Base-by-base conservation (phyloP, 2,888 invertebrate species). In the Dynastes tityus region DNA sequence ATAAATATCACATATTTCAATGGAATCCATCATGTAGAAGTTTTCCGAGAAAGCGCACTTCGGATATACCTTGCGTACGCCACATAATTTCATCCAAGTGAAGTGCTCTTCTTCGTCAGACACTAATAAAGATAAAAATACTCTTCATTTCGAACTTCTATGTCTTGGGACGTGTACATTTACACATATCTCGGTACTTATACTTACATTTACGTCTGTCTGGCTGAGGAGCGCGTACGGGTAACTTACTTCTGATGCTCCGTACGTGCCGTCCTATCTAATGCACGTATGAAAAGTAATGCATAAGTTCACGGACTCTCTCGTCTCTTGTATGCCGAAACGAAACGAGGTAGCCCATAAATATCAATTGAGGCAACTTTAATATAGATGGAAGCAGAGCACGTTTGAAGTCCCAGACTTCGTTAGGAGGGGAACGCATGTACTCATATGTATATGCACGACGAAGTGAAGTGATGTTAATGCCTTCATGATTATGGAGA, bases 321-420 rank as follows among this genome's bases (percentile, higher is more conserved):
- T 37, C 32, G 32, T 37, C 55, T 58, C 51, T 51, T 51, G 63
- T 51, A 68, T 51, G 29, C 63, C 32, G 63, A 63, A 63, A 63
- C 13, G 68, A 68, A 68, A 68, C 68, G 68, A 68, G 68, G 49
- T 68, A 68, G 68, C 68, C 49, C 68, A 68, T 68, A 68, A 68
- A 68, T 68, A 68, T 68, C 68, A 68, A 68, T 68, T 68, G 68
- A 68, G 68, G 68, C 63, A 68, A 29, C 68, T 68, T 51, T 68
- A 68, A 68, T 68, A 68, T 68, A 68, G 68, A 68, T 68, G 49
- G 68, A 68, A 51, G 51, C 68, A 68, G 29, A 27, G 51, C 68
- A 68, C 68, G 68, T 68, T 68, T 68, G 68, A 68, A 68, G 68
- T 68, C 51, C 27, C 49, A 68, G 51, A 68, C 51, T 68, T 51